phyloP scores from a whole-genome alignment of 1,140 invertebrate species.

The Drosophila grimshawi region DNA sequence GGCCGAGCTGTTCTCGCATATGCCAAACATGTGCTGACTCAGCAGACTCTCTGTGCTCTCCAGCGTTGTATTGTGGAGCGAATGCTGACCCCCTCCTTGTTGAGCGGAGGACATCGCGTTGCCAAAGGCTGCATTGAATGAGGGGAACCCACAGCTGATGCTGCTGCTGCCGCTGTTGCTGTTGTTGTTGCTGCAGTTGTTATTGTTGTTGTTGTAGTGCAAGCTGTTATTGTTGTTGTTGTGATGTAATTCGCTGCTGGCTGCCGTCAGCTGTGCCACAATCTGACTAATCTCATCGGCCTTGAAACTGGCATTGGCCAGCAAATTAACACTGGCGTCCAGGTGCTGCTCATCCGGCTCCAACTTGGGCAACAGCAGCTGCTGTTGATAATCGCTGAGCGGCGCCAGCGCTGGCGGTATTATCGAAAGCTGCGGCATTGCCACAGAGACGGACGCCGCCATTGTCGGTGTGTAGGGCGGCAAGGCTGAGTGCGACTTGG shows the following conservation, averaged over 20 bases:
- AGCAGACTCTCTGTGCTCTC: slow-evolving; percentile 68
- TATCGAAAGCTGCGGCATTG: slow-evolving; percentile 46
- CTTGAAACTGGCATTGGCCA: slow-evolving; percentile 62
- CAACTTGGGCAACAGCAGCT: slow-evolving; percentile 37
- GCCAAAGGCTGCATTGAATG: slow-evolving; percentile 69
- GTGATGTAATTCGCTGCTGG: slow-evolving; percentile 37
- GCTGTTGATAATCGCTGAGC: slow-evolving; percentile 61
- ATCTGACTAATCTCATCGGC: slow-evolving; percentile 74
- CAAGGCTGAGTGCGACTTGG: slow-evolving; percentile 57
- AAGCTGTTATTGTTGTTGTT: slow-evolving; percentile 67
- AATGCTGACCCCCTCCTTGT: neutral
- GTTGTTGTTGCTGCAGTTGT: slow-evolving; percentile 54
- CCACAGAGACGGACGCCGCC: slow-evolving; percentile 2
- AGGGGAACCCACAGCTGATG: slow-evolving; percentile 57
- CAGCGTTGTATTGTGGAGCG: slow-evolving; percentile 36
- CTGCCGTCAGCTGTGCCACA: slow-evolving; percentile 68
- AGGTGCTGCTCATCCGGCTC: slow-evolving; percentile 39
- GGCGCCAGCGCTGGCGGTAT: slow-evolving; percentile 72
- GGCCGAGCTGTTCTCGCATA: slow-evolving; percentile 86
- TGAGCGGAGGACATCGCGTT: slow-evolving; percentile 35
- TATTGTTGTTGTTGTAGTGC: slow-evolving; percentile 50
- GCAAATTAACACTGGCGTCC: slow-evolving; percentile 30
- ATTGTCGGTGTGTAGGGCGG: slow-evolving; percentile 46
- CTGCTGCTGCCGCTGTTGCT: slow-evolving; percentile 54
- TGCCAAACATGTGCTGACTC: slow-evolving; percentile 75